Evolutionary conservation across 1,140 invertebrate genomes (phyloP).

Genomic region (Cheumatopsyche charites): DNA sequence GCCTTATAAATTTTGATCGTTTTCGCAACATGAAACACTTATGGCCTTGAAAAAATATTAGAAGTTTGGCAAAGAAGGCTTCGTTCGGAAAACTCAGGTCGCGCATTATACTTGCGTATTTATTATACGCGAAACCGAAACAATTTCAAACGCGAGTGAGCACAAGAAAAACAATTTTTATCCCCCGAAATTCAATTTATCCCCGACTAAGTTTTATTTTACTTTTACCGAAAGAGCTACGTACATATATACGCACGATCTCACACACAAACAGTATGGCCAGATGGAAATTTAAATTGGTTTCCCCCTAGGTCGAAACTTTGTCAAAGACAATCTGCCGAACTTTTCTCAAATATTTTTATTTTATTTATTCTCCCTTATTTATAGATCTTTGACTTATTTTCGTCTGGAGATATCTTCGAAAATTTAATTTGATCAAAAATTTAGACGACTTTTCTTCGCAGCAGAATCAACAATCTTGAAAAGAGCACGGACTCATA

Average conservation of each 20-base stretch:
- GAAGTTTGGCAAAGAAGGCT: too few species aligned
- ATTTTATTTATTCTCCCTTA: too few species aligned
- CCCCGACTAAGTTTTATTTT: slow-evolving; percentile 37
- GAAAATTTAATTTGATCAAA: too few species aligned
- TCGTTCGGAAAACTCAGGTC: too few species aligned
- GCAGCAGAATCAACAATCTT: too few species aligned
- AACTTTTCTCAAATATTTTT: slow-evolving; percentile 4
- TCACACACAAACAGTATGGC: slow-evolving; percentile 30
- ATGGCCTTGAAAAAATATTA: too few species aligned
- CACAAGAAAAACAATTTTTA: slow-evolving; percentile 36
- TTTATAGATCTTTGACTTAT: too few species aligned
- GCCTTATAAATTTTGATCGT: too few species aligned
- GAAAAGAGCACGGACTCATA: too few species aligned
- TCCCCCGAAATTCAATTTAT: slow-evolving; percentile 36
- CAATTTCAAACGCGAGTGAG: slow-evolving; percentile 29
- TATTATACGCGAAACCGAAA: slow-evolving; percentile 17
- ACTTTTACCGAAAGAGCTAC: slow-evolving; percentile 13
- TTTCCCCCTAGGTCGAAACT: slow-evolving; percentile 30
- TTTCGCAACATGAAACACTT: too few species aligned
- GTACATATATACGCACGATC: background rate
- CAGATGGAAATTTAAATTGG: slow-evolving; percentile 40
- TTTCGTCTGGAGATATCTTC: too few species aligned
- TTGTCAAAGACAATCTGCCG: slow-evolving; percentile 34
- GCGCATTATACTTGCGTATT: background rate
- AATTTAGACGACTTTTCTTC: too few species aligned